phyloP scores from a whole-genome alignment of 2,888 invertebrate genomes.

The Acrobasis consociella region DNA sequence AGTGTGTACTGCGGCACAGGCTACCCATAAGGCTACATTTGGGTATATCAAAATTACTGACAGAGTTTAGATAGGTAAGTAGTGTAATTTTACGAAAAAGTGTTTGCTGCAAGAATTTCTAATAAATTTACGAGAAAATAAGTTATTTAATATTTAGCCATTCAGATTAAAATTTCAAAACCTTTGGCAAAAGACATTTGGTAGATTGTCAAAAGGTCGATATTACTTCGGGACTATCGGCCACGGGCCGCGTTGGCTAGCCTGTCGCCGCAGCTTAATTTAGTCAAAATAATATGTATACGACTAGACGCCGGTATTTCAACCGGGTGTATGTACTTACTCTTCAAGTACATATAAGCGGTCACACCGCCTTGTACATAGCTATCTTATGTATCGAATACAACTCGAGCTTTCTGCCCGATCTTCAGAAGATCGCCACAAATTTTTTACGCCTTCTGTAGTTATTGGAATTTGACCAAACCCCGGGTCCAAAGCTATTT shows the following conservation, averaged over 20 bases:
- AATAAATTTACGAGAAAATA: too few relatives aligned
- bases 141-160: too few relatives aligned
- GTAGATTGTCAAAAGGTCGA: background rate
- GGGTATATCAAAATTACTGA: too few relatives aligned
- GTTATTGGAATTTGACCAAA: conserved; percentile 5
- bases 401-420: conserved; percentile 1
- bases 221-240: background rate
- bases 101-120: too few relatives aligned
- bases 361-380: conserved; percentile 16
- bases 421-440: conserved; percentile 10
- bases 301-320: background rate
- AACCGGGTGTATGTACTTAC: background rate
- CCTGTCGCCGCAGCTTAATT: background rate
- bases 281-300: conserved; percentile 14
- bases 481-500: conserved; percentile 1
- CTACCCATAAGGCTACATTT: background rate
- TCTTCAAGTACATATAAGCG: background rate
- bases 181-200: background rate
- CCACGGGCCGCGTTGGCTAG: background rate
- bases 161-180: background rate
- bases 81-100: too few relatives aligned
- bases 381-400: background rate
- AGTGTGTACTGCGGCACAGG: background rate
- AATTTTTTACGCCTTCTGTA: background rate
- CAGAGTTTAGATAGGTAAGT: too few relatives aligned